Evolutionary conservation across 2,113 vertebrate species (phyloP).

Genomic region (Corythaeola cristata): DNA sequence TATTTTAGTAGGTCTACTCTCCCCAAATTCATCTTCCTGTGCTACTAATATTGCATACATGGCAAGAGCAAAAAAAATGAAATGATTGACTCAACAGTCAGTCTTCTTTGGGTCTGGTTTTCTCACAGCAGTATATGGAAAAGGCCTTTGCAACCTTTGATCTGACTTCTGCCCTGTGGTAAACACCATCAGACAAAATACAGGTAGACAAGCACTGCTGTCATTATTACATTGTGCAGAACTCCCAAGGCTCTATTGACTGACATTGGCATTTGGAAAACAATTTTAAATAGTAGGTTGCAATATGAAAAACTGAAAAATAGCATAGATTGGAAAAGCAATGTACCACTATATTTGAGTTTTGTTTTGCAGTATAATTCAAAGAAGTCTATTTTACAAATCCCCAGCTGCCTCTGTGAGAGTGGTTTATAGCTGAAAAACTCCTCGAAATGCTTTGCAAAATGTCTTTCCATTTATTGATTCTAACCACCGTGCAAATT

Average conservation of each 20-base stretch:
- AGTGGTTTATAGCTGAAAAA: background rate
- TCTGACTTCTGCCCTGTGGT: background rate
- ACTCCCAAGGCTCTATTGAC: background rate
- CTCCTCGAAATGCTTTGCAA: background rate
- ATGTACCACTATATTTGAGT: background rate
- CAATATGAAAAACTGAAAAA: background rate
- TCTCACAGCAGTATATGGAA: background rate
- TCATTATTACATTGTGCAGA: accelerated
- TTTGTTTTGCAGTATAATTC: background rate
- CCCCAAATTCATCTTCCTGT: background rate
- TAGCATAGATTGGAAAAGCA: background rate
- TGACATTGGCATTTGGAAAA: background rate
- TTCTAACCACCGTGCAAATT: conserved; percentile 2
- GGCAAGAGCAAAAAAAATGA: background rate
- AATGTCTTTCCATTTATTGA: conserved; percentile 45
- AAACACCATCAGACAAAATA: background rate
- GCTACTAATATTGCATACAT: background rate
- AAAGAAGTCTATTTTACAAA: background rate
- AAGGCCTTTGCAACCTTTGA: background rate
- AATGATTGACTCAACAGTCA: background rate
- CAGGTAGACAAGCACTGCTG: background rate
- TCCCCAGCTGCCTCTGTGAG: background rate
- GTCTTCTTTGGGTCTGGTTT: background rate
- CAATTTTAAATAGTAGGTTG: background rate
- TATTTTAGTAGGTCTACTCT: background rate